Evolutionary conservation across 2,113 vertebrate species (phyloP).

Genomic region (Indicator indicator): DNA sequence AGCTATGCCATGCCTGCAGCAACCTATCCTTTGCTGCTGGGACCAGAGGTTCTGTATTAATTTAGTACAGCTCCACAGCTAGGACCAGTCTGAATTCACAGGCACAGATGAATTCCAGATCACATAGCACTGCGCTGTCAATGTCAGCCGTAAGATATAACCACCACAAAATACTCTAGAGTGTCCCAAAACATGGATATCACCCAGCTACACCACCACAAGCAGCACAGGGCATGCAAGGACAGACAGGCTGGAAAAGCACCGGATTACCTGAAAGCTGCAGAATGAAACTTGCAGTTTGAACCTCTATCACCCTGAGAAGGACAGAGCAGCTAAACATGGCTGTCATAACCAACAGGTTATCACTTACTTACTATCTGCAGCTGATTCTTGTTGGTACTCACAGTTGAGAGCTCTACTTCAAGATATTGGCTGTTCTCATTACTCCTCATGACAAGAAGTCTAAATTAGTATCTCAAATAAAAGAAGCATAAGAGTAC

Average conservation of each 20-base stretch:
- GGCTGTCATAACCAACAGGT: background rate
- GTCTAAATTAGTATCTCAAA: background rate
- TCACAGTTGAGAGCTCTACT: background rate
- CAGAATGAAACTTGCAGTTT: background rate
- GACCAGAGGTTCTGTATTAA: background rate
- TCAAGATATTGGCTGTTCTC: background rate
- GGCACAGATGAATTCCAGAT: background rate
- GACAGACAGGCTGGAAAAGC: background rate
- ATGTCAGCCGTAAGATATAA: background rate
- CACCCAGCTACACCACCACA: accelerated
- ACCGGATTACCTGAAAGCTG: background rate
- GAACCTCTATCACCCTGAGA: background rate
- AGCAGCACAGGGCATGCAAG: accelerated
- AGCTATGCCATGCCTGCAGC: background rate
- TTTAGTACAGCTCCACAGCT: background rate
- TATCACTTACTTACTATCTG: background rate
- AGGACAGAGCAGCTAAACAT: background rate
- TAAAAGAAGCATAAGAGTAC: background rate
- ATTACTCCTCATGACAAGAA: background rate
- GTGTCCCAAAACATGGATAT: accelerated
- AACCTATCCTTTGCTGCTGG: accelerated
- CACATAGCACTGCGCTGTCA: accelerated
- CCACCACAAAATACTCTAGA: accelerated
- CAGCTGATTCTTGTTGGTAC: background rate
- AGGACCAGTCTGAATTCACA: background rate